Evolutionary conservation across 2,113 vertebrate species (phyloP).

Genomic region (Xiphophorus maculatus): DNA sequence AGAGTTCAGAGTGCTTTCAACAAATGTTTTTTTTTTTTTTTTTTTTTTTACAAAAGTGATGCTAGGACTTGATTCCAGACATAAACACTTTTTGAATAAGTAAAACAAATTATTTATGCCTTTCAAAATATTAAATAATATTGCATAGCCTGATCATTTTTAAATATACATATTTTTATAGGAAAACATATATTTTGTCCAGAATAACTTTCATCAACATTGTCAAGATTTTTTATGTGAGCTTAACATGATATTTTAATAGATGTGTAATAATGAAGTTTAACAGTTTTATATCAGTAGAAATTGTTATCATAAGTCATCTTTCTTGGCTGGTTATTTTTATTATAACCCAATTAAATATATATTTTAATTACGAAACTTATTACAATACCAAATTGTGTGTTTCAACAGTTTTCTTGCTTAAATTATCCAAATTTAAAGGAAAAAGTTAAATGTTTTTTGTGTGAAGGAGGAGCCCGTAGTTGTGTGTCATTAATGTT

Average conservation of each 20-base stretch:
- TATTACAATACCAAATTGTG: not conserved
- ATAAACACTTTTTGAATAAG: not conserved
- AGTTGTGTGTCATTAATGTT: slow-evolving; percentile 23
- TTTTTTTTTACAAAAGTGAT: not conserved
- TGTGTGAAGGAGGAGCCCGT: not conserved
- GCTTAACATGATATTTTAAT: slow-evolving; percentile 35
- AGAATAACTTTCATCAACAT: slow-evolving; percentile 9
- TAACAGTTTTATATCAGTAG: not conserved
- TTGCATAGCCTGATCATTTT: slow-evolving; percentile 8
- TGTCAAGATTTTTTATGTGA: not conserved
- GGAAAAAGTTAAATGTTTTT: not conserved
- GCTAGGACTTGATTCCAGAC: not conserved
- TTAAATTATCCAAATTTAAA: not conserved
- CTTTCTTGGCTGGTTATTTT: not conserved
- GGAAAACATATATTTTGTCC: too few species aligned
- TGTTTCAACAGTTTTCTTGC: not conserved
- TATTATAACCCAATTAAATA: not conserved
- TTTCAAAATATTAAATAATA: not conserved
- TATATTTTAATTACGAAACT: not conserved
- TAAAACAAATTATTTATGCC: not conserved
- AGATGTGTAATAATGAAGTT: slow-evolving; percentile 34
- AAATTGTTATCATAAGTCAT: not conserved
- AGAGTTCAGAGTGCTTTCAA: not conserved
- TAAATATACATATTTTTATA: not conserved
- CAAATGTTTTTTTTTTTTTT: not conserved